These are phyloP conservation scores for Achroia grisella DNA, from an alignment of 1,140 invertebrate genomes.

Conservation along the genomic window DNA sequence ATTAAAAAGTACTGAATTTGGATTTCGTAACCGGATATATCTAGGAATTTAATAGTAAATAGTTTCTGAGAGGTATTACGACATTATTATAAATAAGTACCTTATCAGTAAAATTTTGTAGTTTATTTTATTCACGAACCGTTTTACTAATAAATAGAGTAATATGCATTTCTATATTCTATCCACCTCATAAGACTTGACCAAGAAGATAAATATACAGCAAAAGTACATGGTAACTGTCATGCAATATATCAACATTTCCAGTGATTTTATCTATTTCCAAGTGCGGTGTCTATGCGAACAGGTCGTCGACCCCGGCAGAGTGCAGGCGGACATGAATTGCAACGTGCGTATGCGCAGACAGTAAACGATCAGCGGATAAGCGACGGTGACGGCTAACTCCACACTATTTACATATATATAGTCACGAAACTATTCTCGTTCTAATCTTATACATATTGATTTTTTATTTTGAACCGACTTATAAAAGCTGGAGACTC, in stretches of 20 bases:
- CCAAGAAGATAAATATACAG: too few species aligned
- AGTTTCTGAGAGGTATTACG: neutral
- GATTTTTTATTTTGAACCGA: neutral
- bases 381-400: slow-evolving; percentile 19
- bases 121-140: too few species aligned
- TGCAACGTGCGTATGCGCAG: slow-evolving; percentile 39
- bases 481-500: neutral
- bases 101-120: neutral
- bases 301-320: slow-evolving; percentile 48
- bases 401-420: too few species aligned
- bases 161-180: too few species aligned
- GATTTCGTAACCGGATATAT: too few species aligned
- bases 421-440: too few species aligned
- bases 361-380: slow-evolving; percentile 4
- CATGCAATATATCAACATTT: slow-evolving; percentile 12
- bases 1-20: neutral
- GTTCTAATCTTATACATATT: neutral
- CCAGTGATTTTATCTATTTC: slow-evolving; percentile 27
- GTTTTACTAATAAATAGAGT: too few species aligned
- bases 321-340: slow-evolving; percentile 26
- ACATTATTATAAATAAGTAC: neutral
- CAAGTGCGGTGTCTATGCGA: slow-evolving; percentile 15
- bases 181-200: too few species aligned
- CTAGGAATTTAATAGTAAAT: neutral
- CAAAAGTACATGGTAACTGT: too few species aligned